A percentile compares a stretch with the other conserved stretches of the same genome.
Evolutionary conservation across 1,140 invertebrate species (phyloP).

Genomic region (Aphidius gifuensis): DNA sequence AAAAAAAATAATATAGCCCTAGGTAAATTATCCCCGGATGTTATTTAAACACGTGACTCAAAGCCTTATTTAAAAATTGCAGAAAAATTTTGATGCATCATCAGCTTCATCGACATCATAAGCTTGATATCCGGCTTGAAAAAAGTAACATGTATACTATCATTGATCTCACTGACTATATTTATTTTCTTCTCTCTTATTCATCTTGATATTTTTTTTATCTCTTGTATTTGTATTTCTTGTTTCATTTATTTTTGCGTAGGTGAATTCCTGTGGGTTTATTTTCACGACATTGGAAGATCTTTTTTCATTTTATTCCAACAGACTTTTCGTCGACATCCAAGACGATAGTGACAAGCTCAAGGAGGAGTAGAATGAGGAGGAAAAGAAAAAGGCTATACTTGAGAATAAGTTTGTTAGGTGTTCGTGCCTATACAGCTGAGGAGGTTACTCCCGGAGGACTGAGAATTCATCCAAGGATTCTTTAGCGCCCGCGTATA

Average conservation of each 20-base stretch:
- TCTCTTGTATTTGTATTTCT: slow-evolving; percentile 2
- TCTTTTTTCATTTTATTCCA: slow-evolving; percentile 16
- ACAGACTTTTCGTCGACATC: slow-evolving; percentile 6
- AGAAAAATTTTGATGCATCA: too few species aligned
- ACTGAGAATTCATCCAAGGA: too few species aligned
- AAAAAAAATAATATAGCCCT: too few species aligned
- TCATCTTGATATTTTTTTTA: not conserved
- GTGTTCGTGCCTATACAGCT: too few species aligned
- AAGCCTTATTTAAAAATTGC: too few species aligned
- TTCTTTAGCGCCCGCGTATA: too few species aligned
- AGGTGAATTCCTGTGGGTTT: slow-evolving; percentile 25
- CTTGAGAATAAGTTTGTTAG: too few species aligned
- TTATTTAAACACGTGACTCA: too few species aligned
- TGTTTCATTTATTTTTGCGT: too few species aligned
- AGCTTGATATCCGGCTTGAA: slow-evolving; percentile 11
- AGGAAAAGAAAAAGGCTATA: not conserved
- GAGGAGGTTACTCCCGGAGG: too few species aligned
- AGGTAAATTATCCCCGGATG: too few species aligned
- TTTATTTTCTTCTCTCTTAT: slow-evolving; percentile 10
- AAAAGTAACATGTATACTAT: slow-evolving; percentile 8
- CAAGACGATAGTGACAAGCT: not conserved
- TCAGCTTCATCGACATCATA: not conserved
- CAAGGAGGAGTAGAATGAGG: not conserved
- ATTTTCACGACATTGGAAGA: slow-evolving; percentile 15
- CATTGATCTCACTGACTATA: slow-evolving; percentile 23